Conservation (phyloP, 2,113 vertebrate species). For the Chascanopsetta lugubris region DNA sequence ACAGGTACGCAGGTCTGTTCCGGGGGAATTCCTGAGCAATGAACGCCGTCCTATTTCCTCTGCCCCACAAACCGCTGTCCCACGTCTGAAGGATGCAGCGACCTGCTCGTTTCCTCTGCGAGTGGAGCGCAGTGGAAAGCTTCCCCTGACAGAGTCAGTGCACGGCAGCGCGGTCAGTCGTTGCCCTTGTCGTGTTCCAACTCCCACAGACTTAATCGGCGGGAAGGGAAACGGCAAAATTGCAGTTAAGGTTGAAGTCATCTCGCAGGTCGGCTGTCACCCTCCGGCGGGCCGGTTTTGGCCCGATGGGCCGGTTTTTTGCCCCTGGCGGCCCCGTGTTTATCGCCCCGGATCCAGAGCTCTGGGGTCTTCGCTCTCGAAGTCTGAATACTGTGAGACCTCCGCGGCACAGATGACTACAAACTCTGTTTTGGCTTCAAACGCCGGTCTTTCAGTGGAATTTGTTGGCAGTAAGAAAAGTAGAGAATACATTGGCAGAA, state of each 20-base stretch:
- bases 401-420: not conserved
- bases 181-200: not conserved
- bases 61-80: not conserved
- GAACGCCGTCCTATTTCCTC: not conserved
- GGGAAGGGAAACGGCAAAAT: no score
- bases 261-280: no score
- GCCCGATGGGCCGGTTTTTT: no score
- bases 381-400: not conserved
- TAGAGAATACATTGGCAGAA: not conserved
- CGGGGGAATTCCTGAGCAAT: constrained; percentile 17
- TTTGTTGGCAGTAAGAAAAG: constrained; percentile 13
- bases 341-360: no score
- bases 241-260: no score
- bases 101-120: not conserved
- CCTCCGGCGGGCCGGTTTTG: no score
- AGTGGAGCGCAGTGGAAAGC: not conserved
- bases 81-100: not conserved
- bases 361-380: no score
- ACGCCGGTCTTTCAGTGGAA: not conserved
- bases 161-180: not conserved
- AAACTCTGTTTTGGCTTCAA: not conserved
- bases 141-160: not conserved
- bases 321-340: no score
- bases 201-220: constrained; percentile 17
- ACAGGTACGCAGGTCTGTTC: constrained; percentile 31